phyloP scores from a whole-genome alignment of 2,888 invertebrate genomes.

The Philhelius pedissequus region DNA sequence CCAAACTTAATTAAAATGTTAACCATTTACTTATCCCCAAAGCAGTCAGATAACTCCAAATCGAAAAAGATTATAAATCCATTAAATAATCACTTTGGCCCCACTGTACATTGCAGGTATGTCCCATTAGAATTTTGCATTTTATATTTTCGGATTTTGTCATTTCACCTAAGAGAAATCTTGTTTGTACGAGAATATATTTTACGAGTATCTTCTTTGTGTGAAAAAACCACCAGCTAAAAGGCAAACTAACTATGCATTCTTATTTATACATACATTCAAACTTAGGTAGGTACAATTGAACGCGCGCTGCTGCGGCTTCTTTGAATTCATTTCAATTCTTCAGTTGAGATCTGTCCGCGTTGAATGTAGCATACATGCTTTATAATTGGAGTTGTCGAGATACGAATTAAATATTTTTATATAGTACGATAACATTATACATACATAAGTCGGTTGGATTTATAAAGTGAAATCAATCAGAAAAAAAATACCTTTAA shows the following conservation, averaged over 20 bases:
- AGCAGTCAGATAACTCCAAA: neutral
- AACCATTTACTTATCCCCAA: too few species aligned
- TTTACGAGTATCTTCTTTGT: neutral
- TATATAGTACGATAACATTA: neutral
- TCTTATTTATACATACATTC: neutral
- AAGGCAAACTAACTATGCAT: neutral
- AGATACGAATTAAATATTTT: neutral
- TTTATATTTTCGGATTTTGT: slow-evolving; percentile 23
- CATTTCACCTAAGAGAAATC: slow-evolving; percentile 21
- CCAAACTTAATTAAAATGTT: too few species aligned
- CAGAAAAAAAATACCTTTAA: neutral
- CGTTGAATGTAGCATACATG: slow-evolving; percentile 34
- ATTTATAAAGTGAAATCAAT: neutral
- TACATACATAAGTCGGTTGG: neutral
- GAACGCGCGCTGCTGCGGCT: slow-evolving; percentile 19
- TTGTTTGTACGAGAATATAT: slow-evolving; percentile 25
- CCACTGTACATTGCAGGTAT: neutral
- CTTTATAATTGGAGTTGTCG: neutral
- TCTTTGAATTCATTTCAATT: slow-evolving; percentile 51
- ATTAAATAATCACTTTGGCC: neutral
- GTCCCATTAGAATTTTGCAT: neutral
- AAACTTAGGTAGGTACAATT: slow-evolving; percentile 25
- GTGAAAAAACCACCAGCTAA: slow-evolving; percentile 4
- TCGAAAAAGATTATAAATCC: too few species aligned
- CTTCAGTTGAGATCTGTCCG: slow-evolving; percentile 58